phyloP scores from a whole-genome alignment of 2,888 invertebrate species.

The Drosophila anomalipes region DNA sequence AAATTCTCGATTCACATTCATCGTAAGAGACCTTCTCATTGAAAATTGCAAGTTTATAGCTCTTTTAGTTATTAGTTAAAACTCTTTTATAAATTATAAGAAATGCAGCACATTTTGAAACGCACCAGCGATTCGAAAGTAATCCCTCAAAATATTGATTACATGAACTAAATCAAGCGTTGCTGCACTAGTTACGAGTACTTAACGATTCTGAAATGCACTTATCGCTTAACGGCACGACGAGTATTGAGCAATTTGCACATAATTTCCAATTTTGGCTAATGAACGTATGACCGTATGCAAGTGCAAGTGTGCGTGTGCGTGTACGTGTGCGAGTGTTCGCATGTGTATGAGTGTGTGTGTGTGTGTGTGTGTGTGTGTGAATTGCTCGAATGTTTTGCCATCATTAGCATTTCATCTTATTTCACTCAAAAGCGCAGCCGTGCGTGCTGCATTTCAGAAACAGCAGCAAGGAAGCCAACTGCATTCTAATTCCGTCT shows the following conservation, averaged over 20 bases:
- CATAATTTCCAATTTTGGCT: slow-evolving; percentile 43
- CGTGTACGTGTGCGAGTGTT: slow-evolving; percentile 8
- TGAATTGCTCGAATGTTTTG: slow-evolving; percentile 62
- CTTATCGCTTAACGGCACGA: slow-evolving; percentile 14
- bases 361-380: not conserved
- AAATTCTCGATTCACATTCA: not conserved
- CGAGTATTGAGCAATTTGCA: slow-evolving; percentile 15
- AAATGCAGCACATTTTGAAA: not conserved
- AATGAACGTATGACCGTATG: slow-evolving; percentile 39
- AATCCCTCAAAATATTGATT: slow-evolving; percentile 22
- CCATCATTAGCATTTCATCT: slow-evolving; percentile 79
- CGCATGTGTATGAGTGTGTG: slow-evolving; percentile 5
- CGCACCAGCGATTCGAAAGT: not conserved
- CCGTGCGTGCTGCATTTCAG: slow-evolving; percentile 74
- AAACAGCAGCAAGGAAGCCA: slow-evolving; percentile 34
- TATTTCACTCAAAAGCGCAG: slow-evolving; percentile 70
- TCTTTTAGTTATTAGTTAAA: not conserved
- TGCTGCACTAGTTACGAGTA: slow-evolving; percentile 5
- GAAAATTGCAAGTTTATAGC: not conserved
- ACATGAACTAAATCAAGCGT: slow-evolving; percentile 10
- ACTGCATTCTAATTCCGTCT: slow-evolving; percentile 68
- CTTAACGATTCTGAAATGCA: slow-evolving; percentile 32
- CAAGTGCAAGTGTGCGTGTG: not conserved
- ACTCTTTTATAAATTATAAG: not conserved
- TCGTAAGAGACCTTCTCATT: not conserved